Percentiles rank a stretch among this genome's conserved stretches.
Conservation (phyloP, 2,797 vertebrate genomes). For the Aplochiton taeniatus region DNA sequence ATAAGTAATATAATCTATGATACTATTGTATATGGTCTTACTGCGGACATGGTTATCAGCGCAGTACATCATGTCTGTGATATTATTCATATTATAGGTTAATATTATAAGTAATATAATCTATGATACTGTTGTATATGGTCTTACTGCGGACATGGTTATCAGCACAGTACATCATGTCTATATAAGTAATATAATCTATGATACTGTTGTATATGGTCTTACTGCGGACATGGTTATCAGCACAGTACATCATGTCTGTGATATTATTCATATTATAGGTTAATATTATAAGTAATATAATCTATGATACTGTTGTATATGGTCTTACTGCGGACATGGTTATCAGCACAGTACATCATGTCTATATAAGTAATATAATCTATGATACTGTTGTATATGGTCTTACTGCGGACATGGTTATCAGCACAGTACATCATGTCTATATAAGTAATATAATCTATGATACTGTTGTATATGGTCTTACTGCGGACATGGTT, state of each 20-base stretch:
- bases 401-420: slow-evolving; percentile 71
- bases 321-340: slow-evolving; percentile 67
- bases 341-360: slow-evolving; percentile 77
- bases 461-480: background rate
- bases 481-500: slow-evolving; percentile 75
- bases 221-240: slow-evolving; percentile 77
- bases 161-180: slow-evolving; percentile 70
- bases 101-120: too few species aligned
- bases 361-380: too few species aligned
- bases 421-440: slow-evolving; percentile 83
- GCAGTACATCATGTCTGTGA: slow-evolving; percentile 57
- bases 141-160: slow-evolving; percentile 75
- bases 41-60: slow-evolving; percentile 77
- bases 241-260: slow-evolving; percentile 83
- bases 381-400: too few species aligned
- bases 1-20: background rate
- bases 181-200: too few species aligned
- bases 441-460: slow-evolving; percentile 58
- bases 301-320: background rate
- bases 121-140: background rate
- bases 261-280: too few species aligned
- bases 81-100: too few species aligned
- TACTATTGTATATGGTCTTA: slow-evolving; percentile 42
- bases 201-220: background rate
- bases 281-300: too few species aligned